Conservation (phyloP, 2,797 vertebrate species). For the Lithobates sylvaticus region DNA sequence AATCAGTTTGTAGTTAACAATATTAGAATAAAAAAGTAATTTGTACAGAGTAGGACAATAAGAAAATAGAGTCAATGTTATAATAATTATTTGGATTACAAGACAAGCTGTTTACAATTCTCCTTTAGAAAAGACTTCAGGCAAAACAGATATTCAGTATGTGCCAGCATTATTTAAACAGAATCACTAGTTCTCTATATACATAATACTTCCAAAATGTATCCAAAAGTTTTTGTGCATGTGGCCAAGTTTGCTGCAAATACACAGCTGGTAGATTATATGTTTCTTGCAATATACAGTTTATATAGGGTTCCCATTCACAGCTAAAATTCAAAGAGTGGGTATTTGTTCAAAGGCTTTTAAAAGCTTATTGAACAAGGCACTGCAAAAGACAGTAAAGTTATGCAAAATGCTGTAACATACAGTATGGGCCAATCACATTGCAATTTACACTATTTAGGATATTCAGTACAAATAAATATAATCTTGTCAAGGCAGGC, state of each 20-base stretch:
- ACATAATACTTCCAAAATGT: background rate
- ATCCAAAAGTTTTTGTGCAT: background rate
- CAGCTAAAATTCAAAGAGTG: too few relatives aligned
- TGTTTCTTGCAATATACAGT: too few relatives aligned
- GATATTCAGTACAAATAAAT: too few relatives aligned
- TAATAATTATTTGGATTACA: slow-evolving; percentile 23
- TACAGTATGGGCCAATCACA: too few relatives aligned
- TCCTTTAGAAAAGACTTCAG: slow-evolving; percentile 20
- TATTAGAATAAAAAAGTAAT: slow-evolving; percentile 12
- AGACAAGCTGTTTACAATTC: slow-evolving; percentile 10
- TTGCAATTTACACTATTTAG: too few relatives aligned
- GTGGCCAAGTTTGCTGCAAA: background rate
- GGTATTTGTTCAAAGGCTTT: too few relatives aligned
- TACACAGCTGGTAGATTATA: background rate
- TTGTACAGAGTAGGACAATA: background rate
- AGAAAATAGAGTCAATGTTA: slow-evolving; percentile 2
- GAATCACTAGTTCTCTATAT: background rate
- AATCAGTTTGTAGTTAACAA: background rate
- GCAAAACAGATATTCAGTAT: slow-evolving; percentile 28
- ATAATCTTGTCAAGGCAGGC: too few relatives aligned
- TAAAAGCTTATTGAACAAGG: too few relatives aligned
- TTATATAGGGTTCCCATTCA: too few relatives aligned
- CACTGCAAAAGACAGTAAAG: too few relatives aligned
- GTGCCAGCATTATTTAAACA: slow-evolving; percentile 8
- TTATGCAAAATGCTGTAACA: too few relatives aligned